These are phyloP conservation scores for Dicranocentrus wangi DNA, from an alignment of 2,888 invertebrate genomes.

Conservation along the genomic window DNA sequence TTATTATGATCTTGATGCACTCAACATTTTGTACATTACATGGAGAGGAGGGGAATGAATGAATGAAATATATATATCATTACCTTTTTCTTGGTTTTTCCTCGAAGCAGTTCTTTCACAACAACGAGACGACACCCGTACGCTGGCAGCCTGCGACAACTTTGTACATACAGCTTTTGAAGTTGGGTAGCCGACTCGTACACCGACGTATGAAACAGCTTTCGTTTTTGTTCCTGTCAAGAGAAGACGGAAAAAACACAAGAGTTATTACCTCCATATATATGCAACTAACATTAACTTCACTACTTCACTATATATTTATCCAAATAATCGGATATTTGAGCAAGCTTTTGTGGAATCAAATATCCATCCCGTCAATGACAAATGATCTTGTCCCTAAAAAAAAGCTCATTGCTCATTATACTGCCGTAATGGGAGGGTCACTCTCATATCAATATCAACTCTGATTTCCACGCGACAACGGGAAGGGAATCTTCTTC, in stretches of 20 bases:
- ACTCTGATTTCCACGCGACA: too few species aligned
- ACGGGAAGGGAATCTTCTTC: too few species aligned
- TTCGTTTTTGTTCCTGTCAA: conserved; percentile 79
- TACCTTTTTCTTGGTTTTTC: conserved; percentile 80
- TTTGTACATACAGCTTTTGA: conserved; percentile 80
- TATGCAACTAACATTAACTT: neutral
- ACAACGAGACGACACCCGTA: conserved; percentile 80
- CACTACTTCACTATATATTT: too few species aligned
- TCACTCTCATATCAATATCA: too few species aligned
- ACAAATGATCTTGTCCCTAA: neutral
- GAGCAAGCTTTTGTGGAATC: neutral
- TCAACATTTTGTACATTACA: too few species aligned
- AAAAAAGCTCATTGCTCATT: neutral
- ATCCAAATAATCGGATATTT: neutral
- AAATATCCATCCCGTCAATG: neutral
- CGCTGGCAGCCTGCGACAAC: conserved; percentile 79
- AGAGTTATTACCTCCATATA: neutral
- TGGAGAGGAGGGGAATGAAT: too few species aligned
- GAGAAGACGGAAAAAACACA: neutral
- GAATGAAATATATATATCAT: too few species aligned
- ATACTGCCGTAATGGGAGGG: too few species aligned
- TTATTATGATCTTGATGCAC: too few species aligned
- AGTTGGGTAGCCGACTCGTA: conserved; percentile 80
- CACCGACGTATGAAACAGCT: conserved; percentile 80
- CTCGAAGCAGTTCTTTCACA: conserved; percentile 79